Evolutionary conservation across 2,113 vertebrate species (phyloP), one percentile per base, ranked within the genome.

Genomic region (Seriola aureovittata): DNA sequence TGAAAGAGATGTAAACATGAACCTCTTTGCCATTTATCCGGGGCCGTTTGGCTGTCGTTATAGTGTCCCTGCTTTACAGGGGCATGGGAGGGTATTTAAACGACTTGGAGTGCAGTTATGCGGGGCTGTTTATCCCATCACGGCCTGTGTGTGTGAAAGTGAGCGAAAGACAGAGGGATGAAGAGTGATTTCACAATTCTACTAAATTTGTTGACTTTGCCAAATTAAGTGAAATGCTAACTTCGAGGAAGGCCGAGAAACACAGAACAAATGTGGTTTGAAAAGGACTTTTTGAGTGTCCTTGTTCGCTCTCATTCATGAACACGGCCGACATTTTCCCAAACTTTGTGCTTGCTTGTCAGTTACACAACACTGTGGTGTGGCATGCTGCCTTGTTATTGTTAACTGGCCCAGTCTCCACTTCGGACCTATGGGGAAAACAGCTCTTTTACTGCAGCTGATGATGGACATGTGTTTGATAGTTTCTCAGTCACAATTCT

Each of bases 361-460:
- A 71, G 83, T 94, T 93, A 82, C 89, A 87, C 89, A 93, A 91
- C 88, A 81, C 19, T 91, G 91, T 2, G 92, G 90, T 75, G 82
- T 93, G 92, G 92, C 89, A 65, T 32, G 34, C 54, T 81, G 92
- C 92, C 91, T 86, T 87, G 86, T 79, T 87, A 82, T 92, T 89
- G 91, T 92, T 87, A 80, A 60, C 70, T 46, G 81, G 80, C 72
- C 73, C 71, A 14, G 50, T 48, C 82, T 82, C 79, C 57, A 50
- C 38, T 79, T 76, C 19, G 57, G 65, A 71, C 69, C 75, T 55
- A 64, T 16, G 57, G 66, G 72, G 55, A 85, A 86, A 86, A 67
- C 46, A 48, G 54, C 46, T 78, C 66, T 16, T 73, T 57, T 46
- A 52, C 76, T 71, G 71, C 67, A 54, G 74, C 75, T 80, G 84